phyloP scores from a whole-genome alignment of 2,113 vertebrate genomes.

The Paracanthobrama guichenoti region DNA sequence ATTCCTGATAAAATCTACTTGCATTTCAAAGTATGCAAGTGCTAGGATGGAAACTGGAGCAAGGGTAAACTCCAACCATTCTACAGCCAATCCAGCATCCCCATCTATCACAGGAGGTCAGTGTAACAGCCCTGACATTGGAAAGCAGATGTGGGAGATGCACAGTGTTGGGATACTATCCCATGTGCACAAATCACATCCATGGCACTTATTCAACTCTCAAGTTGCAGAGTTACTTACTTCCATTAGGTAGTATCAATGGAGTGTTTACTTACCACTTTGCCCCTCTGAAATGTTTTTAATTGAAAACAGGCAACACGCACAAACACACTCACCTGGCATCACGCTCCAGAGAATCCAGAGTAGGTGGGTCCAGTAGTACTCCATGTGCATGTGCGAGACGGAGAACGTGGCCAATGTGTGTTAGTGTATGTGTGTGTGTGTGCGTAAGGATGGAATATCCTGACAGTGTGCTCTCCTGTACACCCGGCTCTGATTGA shows the following conservation, averaged over 20 bases:
- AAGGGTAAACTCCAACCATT: constrained; percentile 8
- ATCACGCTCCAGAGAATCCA: constrained; percentile 83
- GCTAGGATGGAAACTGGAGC: constrained; percentile 32
- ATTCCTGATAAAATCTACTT: constrained; percentile 63
- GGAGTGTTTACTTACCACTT: neutral
- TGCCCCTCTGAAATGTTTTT: neutral
- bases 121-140: constrained; percentile 18
- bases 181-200: constrained; percentile 1
- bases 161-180: constrained; percentile 2
- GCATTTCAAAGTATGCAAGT: constrained; percentile 51
- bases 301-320: constrained; percentile 2
- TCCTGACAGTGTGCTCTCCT: constrained; percentile 68
- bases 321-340: constrained; percentile 79
- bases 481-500: constrained; percentile 76
- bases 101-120: constrained; percentile 34
- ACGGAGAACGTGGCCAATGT: constrained; percentile 42
- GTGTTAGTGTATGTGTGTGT: constrained; percentile 42
- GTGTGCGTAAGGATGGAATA: constrained; percentile 66
- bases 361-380: constrained; percentile 81
- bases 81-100: constrained; percentile 51
- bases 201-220: constrained; percentile 3
- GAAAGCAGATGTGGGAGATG: constrained; percentile 38
- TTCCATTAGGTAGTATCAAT: neutral
- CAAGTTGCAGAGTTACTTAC: neutral
- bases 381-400: constrained; percentile 80